Evolutionary conservation across 2,888 invertebrate species (phyloP).

Genomic region (Epicampocera succincta): DNA sequence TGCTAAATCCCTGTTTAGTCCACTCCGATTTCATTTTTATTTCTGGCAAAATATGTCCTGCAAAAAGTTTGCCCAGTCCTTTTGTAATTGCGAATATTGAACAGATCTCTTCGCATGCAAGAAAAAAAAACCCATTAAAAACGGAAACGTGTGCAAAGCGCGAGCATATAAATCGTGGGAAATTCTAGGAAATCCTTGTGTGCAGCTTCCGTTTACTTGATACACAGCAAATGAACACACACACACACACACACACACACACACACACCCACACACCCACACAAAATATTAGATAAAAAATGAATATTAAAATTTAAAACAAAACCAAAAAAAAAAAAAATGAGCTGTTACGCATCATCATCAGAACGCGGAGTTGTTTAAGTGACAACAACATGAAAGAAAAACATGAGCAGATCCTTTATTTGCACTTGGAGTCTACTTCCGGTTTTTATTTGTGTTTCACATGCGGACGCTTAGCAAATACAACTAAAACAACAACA

Average conservation of each 20-base stretch:
- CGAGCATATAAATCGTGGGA: constrained; percentile 69
- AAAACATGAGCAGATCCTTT: constrained; percentile 63
- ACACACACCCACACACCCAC: too few relatives aligned
- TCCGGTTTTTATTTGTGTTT: constrained; percentile 69
- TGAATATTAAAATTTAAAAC: constrained; percentile 23
- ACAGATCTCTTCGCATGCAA: too few relatives aligned
- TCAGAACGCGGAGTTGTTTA: background rate
- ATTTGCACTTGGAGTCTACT: constrained; percentile 71
- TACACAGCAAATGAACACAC: constrained; percentile 30
- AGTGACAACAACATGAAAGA: constrained; percentile 11
- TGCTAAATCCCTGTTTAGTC: too few relatives aligned
- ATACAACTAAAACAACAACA: constrained; percentile 21
- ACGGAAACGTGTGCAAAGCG: constrained; percentile 66
- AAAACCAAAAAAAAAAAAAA: too few relatives aligned
- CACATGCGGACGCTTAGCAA: constrained; percentile 55
- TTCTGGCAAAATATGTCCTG: too few relatives aligned
- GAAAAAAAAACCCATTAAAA: constrained; percentile 2
- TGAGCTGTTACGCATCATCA: constrained; percentile 39
- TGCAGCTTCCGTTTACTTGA: constrained; percentile 68
- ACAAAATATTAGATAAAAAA: constrained; percentile 25
- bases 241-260: background rate
- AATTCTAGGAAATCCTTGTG: constrained; percentile 71
- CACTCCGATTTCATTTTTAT: too few relatives aligned
- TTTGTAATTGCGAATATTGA: too few relatives aligned
- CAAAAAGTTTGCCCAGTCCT: too few relatives aligned